phyloP scores from a whole-genome alignment of 2,113 vertebrate species.

The Galemys pyrenaicus region DNA sequence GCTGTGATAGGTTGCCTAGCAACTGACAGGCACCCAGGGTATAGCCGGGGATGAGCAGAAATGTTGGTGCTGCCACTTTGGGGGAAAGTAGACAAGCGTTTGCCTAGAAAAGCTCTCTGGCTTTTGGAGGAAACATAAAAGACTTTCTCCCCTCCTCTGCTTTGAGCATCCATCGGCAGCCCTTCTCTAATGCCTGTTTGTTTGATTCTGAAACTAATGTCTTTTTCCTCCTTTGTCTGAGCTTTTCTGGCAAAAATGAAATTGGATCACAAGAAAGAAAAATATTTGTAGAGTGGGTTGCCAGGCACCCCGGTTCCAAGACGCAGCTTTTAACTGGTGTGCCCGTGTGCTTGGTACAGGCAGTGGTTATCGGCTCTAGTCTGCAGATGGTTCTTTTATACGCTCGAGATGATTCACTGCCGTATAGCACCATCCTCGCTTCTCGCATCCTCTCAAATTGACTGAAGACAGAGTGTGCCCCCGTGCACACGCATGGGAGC shows the following conservation, averaged over 20 bases:
- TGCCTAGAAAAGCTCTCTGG: not conserved
- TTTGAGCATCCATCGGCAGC: not conserved
- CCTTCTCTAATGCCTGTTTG: not conserved
- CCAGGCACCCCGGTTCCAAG: not conserved
- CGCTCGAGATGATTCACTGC: not conserved
- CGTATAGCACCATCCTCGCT: not conserved
- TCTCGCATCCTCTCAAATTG: not conserved
- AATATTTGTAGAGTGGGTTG: not conserved
- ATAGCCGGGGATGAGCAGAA: constrained; percentile 9
- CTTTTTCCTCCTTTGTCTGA: not conserved
- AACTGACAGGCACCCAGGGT: constrained; percentile 52
- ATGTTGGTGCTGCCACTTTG: constrained; percentile 57
- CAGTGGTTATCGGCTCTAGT: not conserved
- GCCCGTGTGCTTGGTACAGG: not conserved
- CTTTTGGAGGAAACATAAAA: constrained; percentile 26
- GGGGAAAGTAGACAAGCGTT: constrained; percentile 41
- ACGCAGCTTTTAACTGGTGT: not conserved
- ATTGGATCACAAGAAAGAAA: not conserved
- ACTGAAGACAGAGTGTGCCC: not conserved
- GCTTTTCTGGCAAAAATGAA: constrained; percentile 22
- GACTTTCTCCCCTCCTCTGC: not conserved
- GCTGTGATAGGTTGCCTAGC: constrained; percentile 72
- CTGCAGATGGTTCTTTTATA: not conserved
- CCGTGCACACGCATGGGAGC: not conserved
- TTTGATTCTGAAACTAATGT: not conserved